phyloP scores from a whole-genome alignment of 2,888 invertebrate genomes.

The Paralinhomoeus sp. region DNA sequence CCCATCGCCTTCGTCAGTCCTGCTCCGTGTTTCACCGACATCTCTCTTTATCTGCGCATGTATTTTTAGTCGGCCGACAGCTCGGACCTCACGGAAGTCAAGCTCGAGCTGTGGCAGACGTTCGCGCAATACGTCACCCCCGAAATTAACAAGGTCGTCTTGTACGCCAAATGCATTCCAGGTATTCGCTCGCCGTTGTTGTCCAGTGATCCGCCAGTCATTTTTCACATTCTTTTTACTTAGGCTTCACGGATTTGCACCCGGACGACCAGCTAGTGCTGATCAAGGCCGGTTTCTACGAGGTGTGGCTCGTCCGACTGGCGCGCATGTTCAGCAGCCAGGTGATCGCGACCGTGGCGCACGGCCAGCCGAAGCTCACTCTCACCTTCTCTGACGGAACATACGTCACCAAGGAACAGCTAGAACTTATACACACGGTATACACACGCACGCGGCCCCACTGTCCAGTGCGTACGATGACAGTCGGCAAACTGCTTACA shows the following conservation, averaged over 20 bases:
- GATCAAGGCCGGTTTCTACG: conserved; percentile 86
- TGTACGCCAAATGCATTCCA: conserved; percentile 81
- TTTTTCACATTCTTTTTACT: too few relatives aligned
- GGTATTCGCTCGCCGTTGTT: conserved; percentile 28
- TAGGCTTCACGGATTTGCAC: conserved; percentile 56
- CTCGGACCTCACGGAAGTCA: conserved; percentile 37
- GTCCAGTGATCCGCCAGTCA: not conserved
- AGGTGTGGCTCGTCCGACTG: conserved; percentile 73
- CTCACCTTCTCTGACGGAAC: conserved; percentile 75
- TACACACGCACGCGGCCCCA: too few relatives aligned
- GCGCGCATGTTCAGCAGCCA: conserved; percentile 56
- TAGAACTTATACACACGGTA: conserved; percentile 69
- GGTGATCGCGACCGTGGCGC: too few relatives aligned
- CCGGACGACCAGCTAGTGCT: conserved; percentile 91
- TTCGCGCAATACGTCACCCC: conserved; percentile 57
- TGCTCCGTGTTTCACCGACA: not conserved
- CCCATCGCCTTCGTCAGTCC: conserved; percentile 40
- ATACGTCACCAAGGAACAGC: conserved; percentile 53
- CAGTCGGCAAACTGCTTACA: conserved; percentile 34
- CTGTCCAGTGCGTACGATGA: too few relatives aligned
- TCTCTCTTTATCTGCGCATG: not conserved
- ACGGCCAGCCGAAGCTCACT: conserved; percentile 37
- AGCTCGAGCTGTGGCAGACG: conserved; percentile 58
- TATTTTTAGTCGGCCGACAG: conserved; percentile 17
- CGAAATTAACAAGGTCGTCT: conserved; percentile 72